A percentile compares a stretch with the other conserved stretches of the same genome.
phyloP scores from a whole-genome alignment of 2,888 invertebrate genomes.

The Abscondita cerata region DNA sequence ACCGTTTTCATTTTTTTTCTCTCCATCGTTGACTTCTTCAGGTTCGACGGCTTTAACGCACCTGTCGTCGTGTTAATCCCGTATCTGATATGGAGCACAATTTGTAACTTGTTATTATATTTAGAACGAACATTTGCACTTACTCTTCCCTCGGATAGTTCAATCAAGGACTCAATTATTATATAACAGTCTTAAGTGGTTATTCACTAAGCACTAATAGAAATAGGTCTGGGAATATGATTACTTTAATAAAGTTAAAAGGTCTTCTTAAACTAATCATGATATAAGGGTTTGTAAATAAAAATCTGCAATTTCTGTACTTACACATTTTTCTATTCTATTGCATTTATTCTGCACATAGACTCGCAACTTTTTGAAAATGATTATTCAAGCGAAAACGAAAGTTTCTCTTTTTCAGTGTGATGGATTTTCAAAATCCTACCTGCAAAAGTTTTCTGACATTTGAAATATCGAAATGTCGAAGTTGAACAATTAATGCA shows the following conservation, averaged over 20 bases:
- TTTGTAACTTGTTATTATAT: conserved; percentile 16
- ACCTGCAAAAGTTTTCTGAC: no score
- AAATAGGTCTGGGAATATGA: conserved; percentile 43
- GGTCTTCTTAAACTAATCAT: conserved; percentile 29
- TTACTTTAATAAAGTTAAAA: conserved; percentile 39
- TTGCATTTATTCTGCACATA: no score
- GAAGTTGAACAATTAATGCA: no score
- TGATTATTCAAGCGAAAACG: no score
- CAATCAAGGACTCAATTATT: conserved; percentile 46
- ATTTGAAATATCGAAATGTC: no score
- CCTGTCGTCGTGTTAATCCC: conserved; percentile 16
- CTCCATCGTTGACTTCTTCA: neutral
- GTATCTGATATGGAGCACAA: neutral
- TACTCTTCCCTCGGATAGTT: conserved; percentile 34
- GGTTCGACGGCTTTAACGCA: conserved; percentile 14
- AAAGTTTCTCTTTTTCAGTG: no score
- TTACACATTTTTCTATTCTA: no score
- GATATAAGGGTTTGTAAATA: conserved; percentile 16
- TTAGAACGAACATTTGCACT: conserved; percentile 30
- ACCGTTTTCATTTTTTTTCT: no score
- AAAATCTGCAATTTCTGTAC: conserved; percentile 15
- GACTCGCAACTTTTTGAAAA: no score
- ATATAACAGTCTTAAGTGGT: conserved; percentile 46
- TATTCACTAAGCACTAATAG: conserved; percentile 44
- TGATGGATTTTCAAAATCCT: no score